Conservation (phyloP, 2,113 vertebrate species). For the Oplegnathus fasciatus region DNA sequence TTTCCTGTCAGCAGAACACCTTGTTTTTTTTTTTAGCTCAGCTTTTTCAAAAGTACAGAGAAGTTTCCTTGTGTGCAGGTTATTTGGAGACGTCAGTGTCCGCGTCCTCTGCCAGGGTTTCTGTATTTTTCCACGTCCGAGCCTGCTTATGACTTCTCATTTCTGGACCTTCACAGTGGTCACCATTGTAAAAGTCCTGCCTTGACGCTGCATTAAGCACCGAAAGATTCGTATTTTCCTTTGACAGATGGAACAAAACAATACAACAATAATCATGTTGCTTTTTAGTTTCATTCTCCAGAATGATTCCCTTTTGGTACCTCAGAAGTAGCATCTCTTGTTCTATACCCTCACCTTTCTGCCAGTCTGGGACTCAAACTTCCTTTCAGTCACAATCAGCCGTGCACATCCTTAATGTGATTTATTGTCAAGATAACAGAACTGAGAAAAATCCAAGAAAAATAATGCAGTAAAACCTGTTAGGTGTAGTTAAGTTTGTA, state of each 20-base stretch:
- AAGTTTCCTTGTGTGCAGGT: conserved; percentile 65
- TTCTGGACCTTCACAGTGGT: conserved; percentile 38
- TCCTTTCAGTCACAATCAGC: neutral
- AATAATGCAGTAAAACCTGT: neutral
- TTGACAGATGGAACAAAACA: neutral
- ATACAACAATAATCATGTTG: neutral
- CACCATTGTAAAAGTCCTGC: conserved; percentile 7
- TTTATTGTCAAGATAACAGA: neutral
- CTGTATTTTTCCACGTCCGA: conserved; percentile 77
- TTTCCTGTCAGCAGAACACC: conserved; percentile 43
- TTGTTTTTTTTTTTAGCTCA: conserved; percentile 21
- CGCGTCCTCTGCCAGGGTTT: conserved; percentile 43
- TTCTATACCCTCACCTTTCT: neutral
- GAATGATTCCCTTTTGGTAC: neutral
- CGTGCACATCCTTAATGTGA: neutral
- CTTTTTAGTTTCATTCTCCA: neutral
- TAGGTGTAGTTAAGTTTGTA: neutral
- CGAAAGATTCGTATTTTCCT: neutral
- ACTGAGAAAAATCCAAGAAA: neutral
- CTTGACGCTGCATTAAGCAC: neutral
- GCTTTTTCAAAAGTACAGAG: conserved; percentile 45
- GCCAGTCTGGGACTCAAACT: neutral
- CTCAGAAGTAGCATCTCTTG: neutral
- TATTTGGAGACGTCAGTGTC: conserved; percentile 57
- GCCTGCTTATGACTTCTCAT: conserved; percentile 42